Evolutionary conservation across 2,888 invertebrate species (phyloP).

Genomic region (Drosophila anomalipes): DNA sequence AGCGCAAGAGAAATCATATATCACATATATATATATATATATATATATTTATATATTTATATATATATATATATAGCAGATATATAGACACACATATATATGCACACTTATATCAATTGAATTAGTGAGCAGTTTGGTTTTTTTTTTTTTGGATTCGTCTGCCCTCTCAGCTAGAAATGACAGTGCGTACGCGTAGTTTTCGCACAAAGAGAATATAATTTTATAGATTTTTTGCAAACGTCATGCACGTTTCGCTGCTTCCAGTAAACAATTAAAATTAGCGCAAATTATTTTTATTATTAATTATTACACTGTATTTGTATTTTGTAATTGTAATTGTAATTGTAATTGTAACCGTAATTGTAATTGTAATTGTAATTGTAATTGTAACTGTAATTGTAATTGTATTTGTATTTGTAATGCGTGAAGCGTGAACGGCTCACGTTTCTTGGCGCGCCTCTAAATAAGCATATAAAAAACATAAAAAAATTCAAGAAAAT

Average conservation of each 20-base stretch:
- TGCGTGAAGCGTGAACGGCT: slow-evolving; percentile 27
- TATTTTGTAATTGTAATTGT: slow-evolving; percentile 40
- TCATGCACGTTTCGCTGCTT: slow-evolving; percentile 64
- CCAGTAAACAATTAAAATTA: slow-evolving; percentile 71
- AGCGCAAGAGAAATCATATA: slow-evolving; percentile 57
- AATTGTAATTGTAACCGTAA: slow-evolving; percentile 1
- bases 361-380: slow-evolving; percentile 35
- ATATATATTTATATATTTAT: slow-evolving; percentile 25
- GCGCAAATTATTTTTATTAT: slow-evolving; percentile 73
- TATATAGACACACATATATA: slow-evolving; percentile 27
- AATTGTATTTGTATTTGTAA: slow-evolving; percentile 37
- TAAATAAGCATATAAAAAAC: slow-evolving; percentile 26
- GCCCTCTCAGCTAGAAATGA: slow-evolving; percentile 1
- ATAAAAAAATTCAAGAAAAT: slow-evolving; percentile 20
- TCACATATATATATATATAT: slow-evolving; percentile 32
- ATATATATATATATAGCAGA: slow-evolving; percentile 22
- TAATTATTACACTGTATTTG: slow-evolving; percentile 38
- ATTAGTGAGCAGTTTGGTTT: slow-evolving; percentile 37
- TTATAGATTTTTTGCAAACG: slow-evolving; percentile 45
- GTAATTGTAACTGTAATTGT: slow-evolving; percentile 24
- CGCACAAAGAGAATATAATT: slow-evolving; percentile 10
- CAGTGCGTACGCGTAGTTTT: slow-evolving; percentile 13
- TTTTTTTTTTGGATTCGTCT: slow-evolving; percentile 13
- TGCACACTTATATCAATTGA: slow-evolving; percentile 23
- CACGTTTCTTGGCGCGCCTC: slow-evolving; percentile 34